These are phyloP conservation scores for Isaurus tuberculatus DNA, from an alignment of 92 coral and sea anemone species.

Conservation along the genomic window DNA sequence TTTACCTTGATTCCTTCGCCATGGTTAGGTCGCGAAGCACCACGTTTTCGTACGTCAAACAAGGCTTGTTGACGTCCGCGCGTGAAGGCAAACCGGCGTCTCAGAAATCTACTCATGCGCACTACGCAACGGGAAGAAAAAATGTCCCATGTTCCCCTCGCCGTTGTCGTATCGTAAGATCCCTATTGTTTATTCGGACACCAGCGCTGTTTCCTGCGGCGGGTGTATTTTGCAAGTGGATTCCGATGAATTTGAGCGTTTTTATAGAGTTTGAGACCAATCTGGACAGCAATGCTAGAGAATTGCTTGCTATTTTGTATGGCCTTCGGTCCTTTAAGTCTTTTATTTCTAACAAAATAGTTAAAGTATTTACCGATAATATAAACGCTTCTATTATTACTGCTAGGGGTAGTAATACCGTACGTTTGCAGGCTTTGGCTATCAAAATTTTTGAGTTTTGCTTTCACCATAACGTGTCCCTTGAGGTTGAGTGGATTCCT, in stretches of 20 bases:
- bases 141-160: conserved; percentile 39
- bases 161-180: conserved; percentile 11
- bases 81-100: conserved; percentile 41
- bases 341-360: conserved; percentile 33
- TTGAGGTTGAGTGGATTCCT: not conserved
- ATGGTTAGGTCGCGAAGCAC: too few relatives aligned
- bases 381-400: conserved; percentile 42
- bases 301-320: conserved; percentile 24
- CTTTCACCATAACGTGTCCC: too few relatives aligned
- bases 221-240: not conserved
- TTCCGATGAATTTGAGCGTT: conserved; percentile 38
- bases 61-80: conserved; percentile 40
- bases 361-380: conserved; percentile 11
- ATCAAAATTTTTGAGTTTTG: too few relatives aligned
- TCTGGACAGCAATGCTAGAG: conserved; percentile 32
- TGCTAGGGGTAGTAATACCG: conserved; percentile 45
- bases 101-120: conserved; percentile 27
- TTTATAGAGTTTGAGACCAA: conserved; percentile 14
- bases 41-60: conserved; percentile 26
- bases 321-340: conserved; percentile 29
- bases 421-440: conserved; percentile 45
- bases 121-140: conserved; percentile 39
- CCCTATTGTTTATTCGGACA: not conserved
- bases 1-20: too few relatives aligned
- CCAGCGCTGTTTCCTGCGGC: not conserved